Evolutionary conservation across 2,113 vertebrate species (phyloP), one percentile per base, ranked within the genome.

Genomic region (Thalassarche chlororhynchos): DNA sequence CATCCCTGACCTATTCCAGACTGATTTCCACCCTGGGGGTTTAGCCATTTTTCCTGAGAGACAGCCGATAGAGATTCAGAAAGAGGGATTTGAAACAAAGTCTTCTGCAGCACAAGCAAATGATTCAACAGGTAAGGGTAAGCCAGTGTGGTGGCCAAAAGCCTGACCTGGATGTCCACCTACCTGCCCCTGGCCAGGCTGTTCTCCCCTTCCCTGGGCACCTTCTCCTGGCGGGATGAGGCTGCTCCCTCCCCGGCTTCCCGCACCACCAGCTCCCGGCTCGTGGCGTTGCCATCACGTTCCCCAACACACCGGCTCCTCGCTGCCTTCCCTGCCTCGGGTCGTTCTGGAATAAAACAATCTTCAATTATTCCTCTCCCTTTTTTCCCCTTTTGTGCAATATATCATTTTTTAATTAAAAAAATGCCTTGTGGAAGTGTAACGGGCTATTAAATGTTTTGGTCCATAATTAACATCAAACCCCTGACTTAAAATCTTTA

Each of bases 331-430:
- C 29, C 74, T 83, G 93, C 95, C 93, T 93, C 17, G 2, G 93
- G 87, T 96, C 20, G 64, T 96, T 80, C 23, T 94, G 82, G 95
- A 97, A 70, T 96, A 95, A 96, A 96, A 74, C 68, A 95, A 74
- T 95, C 91, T 93, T 94, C 87, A 98, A 96, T 97, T 97, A 97
- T 93, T 97, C 90, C 82, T 97, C 69, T 97, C 94, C 93, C 61
- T 82, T 82, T 78, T 55, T 1, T 2, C 36, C 58, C 12, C 78
- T 23, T 84, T 96, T 60, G 84, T 66, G 79, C 95, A 46, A 92
- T 94, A 87, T 94, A 92, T 98, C 97, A 97, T 97, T 98, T 98
- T 97, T 98, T 98, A 98, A 98, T 98, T 98, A 94, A 98, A 97
- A 97, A 98, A 97, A 96, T 87, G 97, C 98, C 98, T 96, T 1